These are phyloP conservation scores for Parnassius mnemosyne DNA, from an alignment of 2,888 invertebrate genomes.

Conservation along the genomic window DNA sequence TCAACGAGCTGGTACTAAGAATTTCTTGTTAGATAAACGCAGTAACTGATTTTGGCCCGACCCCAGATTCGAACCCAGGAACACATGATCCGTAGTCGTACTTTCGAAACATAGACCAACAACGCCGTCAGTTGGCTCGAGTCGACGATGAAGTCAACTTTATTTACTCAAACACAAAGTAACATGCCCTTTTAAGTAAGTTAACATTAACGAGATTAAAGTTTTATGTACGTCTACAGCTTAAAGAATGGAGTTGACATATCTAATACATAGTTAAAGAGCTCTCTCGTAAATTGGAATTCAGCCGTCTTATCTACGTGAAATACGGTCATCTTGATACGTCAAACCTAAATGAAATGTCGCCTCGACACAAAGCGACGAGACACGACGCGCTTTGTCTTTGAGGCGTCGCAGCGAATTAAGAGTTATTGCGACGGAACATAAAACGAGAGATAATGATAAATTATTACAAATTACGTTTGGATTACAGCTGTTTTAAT, in stretches of 20 bases:
- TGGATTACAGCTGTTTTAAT: not conserved
- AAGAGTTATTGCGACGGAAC: slow-evolving; percentile 5
- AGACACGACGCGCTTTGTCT: slow-evolving; percentile 10
- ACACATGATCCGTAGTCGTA: too few species aligned
- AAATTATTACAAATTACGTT: not conserved
- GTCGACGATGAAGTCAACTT: too few species aligned
- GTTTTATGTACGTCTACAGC: too few species aligned
- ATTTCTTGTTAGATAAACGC: too few species aligned
- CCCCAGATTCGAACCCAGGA: too few species aligned
- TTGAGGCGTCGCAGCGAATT: slow-evolving; percentile 10
- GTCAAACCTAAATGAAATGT: slow-evolving; percentile 20
- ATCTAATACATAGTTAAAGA: slow-evolving; percentile 15
- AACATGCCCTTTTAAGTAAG: not conserved
- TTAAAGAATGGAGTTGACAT: slow-evolving; percentile 2
- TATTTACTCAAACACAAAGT: not conserved
- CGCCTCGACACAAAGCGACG: slow-evolving; percentile 6
- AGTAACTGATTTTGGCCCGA: too few species aligned
- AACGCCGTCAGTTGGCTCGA: too few species aligned
- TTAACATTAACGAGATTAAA: too few species aligned
- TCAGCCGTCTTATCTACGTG: slow-evolving; percentile 6
- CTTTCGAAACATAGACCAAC: too few species aligned
- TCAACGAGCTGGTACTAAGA: not conserved
- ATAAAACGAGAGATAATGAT: not conserved
- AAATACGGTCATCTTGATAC: slow-evolving; percentile 12
- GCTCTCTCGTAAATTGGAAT: slow-evolving; percentile 19